Evolutionary conservation across 2,113 vertebrate genomes (phyloP), one percentile per base, ranked within the genome.

Genomic region (Corydoras sp.): DNA sequence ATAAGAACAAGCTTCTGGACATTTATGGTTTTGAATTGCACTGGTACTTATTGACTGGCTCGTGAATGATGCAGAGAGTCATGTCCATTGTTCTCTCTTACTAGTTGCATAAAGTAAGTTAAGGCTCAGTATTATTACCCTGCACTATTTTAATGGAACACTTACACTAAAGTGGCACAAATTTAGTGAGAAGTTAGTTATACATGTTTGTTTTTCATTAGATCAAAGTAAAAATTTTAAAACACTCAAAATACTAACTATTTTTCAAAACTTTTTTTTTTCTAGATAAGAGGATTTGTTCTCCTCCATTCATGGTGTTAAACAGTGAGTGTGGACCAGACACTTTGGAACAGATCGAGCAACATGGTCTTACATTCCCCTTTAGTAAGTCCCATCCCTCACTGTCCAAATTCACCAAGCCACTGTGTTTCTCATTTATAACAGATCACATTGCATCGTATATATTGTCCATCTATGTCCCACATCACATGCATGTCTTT

Each of bases 241-340:
- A 24, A 24, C 18, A 24, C 18, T 24, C 18, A 24, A 24, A 24
- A 24, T 24, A 24, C 18, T 24, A 24, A 24, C 18, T 24, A 24
- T 24, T 24, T 24, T 24, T 24, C 18, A 24, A 24, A 1, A 24
- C 18, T 1, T 72, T 15, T 51, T 11, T 72, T 48, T 78, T 35
- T 69, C 62, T 58, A 99, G 97, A 99, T 69, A 91, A 93, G 74
- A 91, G 95, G 80, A 93, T 99, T 81, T 94, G 95, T 86, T 98
- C 96, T n/a, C 97, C 97, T 3, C 95, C 97, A 29, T 99, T 99
- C 88, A 96, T 99, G 97, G 94, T 98, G 79, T 87, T 99, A 81
- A 95, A 94, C 74, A 90, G 86, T 18, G 91, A 93, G 75, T 93
- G 92, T 68, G 93, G 91, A 68, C 91, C 92, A 55, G 94, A 99